Conservation (phyloP, 2,797 vertebrate genomes). For the Lophotriccus pileatus region DNA sequence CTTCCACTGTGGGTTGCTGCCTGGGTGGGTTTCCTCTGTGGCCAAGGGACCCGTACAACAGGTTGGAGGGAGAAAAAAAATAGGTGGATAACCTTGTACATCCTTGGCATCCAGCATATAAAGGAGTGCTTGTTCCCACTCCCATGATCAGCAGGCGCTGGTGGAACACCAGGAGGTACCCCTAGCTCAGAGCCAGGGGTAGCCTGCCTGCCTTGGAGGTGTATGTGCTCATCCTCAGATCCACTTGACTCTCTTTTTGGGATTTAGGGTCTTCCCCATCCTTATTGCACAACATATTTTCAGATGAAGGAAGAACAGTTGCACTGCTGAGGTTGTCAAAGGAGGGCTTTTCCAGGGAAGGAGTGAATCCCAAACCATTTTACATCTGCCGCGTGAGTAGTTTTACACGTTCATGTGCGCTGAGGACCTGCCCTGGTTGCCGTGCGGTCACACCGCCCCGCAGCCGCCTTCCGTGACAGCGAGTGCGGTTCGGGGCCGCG, state of each 20-base stretch:
- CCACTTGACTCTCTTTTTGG: neutral
- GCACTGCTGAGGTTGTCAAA: accelerated
- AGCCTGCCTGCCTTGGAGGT: neutral
- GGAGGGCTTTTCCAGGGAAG: neutral
- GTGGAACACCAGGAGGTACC: accelerated
- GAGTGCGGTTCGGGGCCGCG: neutral
- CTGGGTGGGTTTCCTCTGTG: neutral
- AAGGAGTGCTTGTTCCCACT: no score
- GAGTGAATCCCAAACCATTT: accelerated
- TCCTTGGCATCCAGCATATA: accelerated
- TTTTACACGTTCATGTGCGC: accelerated
- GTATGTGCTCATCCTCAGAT: neutral
- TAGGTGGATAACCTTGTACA: accelerated
- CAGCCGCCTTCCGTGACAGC: no score
- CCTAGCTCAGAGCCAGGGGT: accelerated
- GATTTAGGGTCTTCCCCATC: neutral
- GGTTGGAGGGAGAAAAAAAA: accelerated
- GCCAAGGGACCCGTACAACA: accelerated
- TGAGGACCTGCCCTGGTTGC: accelerated
- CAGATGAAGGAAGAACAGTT: neutral
- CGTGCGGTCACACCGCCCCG: accelerated
- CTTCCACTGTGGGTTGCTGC: accelerated
- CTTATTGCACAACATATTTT: accelerated
- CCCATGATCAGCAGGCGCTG: accelerated
- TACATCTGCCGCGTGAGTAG: accelerated